Conservation (phyloP, 2,113 vertebrate genomes). For the Conger conger region DNA sequence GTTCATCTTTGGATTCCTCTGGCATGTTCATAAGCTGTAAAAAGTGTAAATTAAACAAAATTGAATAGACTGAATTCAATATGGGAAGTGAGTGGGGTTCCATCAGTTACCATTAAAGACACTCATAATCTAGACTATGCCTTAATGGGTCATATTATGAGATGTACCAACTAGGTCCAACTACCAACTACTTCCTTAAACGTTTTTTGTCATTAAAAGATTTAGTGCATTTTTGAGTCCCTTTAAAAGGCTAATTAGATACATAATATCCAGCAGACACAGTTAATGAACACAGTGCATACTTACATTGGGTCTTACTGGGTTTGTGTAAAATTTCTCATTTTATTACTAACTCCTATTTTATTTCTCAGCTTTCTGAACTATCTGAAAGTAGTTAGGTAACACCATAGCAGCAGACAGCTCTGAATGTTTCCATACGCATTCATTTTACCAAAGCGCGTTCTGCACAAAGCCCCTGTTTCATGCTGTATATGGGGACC, state of each 20-base stretch:
- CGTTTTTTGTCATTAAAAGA: no score
- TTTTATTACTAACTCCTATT: no score
- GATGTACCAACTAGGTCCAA: not conserved
- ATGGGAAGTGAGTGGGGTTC: not conserved
- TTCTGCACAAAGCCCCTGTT: not conserved
- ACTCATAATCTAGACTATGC: not conserved
- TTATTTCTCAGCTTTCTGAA: no score
- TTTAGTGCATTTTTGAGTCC: no score
- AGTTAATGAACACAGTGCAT: no score
- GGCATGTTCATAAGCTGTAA: not conserved
- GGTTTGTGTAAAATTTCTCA: no score
- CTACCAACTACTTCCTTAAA: not conserved
- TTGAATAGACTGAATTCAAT: not conserved
- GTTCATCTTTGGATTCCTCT: not conserved
- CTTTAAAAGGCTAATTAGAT: no score
- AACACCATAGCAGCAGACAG: not conserved
- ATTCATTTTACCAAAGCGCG: not conserved
- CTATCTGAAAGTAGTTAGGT: not conserved
- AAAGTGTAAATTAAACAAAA: not conserved
- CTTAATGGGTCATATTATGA: not conserved
- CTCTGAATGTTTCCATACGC: not conserved
- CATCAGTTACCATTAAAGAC: not conserved
- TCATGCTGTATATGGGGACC: not conserved
- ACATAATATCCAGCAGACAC: no score
- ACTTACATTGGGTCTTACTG: no score